Conservation (phyloP, 1,140 invertebrate species). For the Linepithema humile region DNA sequence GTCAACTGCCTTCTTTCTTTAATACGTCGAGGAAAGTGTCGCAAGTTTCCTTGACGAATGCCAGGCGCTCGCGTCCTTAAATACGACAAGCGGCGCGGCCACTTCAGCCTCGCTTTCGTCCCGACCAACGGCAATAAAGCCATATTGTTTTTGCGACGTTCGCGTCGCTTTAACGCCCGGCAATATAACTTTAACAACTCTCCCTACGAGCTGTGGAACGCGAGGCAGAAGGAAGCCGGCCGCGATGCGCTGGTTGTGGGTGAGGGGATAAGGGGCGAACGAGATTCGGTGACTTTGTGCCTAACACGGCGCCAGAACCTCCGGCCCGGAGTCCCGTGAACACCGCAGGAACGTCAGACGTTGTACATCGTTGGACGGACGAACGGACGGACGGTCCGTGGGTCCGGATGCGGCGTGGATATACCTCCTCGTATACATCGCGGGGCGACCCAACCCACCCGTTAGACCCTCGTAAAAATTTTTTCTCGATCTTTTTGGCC, state of each 20-base stretch:
- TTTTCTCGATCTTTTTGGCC: conserved; percentile 72
- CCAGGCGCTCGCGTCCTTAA: conserved; percentile 48
- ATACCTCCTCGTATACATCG: conserved; percentile 71
- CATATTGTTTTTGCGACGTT: conserved; percentile 80
- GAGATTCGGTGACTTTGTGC: conserved; percentile 71
- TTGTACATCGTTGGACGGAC: conserved; percentile 70
- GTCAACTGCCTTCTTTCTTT: neutral
- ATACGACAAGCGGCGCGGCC: conserved; percentile 24
- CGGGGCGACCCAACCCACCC: conserved; percentile 68
- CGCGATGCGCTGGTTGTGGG: neutral
- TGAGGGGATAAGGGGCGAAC: conserved; percentile 9
- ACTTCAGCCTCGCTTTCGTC: neutral
- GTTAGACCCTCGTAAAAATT: conserved; percentile 79
- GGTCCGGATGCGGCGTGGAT: conserved; percentile 70
- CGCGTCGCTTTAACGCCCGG: conserved; percentile 77
- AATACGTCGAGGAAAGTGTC: conserved; percentile 44
- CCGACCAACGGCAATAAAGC: conserved; percentile 76
- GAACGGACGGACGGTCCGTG: conserved; percentile 64
- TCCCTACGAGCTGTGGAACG: conserved; percentile 9
- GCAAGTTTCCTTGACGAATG: conserved; percentile 59
- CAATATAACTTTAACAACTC: conserved; percentile 83
- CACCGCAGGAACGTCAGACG: conserved; percentile 67
- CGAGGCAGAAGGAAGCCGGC: conserved; percentile 18
- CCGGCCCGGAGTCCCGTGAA: conserved; percentile 45
- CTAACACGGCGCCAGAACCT: conserved; percentile 76